Base-by-base conservation (phyloP, 2,797 vertebrate genomes). In the Uromys caudimaculatus region DNA sequence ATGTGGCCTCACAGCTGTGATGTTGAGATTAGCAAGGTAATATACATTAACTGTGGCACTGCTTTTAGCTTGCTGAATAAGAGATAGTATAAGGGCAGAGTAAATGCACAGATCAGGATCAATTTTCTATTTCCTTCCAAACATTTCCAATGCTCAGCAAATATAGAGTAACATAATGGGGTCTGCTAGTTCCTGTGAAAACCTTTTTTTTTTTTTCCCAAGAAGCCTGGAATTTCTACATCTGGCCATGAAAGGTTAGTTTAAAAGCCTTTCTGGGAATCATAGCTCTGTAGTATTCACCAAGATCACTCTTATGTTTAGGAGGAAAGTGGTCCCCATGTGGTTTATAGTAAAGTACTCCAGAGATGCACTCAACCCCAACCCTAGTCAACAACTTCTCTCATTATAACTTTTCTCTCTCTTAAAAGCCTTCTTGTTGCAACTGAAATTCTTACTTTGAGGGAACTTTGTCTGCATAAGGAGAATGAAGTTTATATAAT, bases 11-110 rank as follows among this genome's bases (percentile, higher is more conserved):
- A 96, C 35, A 91, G 56, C 83, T 97, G 79, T 87, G 75, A 96
- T 91, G 78, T 50, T 13, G 19, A 97, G 75, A 96, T 95, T 95
- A 95, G n/a, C 64, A 96, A 94, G 62, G 78, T 95, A 87, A 92
- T 67, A 56, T 32, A 84, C 24, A 89, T 84, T 94, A 96, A 77
- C 52, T 90, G 0, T 90, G 75, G 50, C 24, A 79, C 35, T 89
- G 19, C 75, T 84, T 93, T 94, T 60, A 95, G 79, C 29, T 95
- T 91, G 35, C 62, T 94, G 95, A 96, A 73, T 96, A 93, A 94
- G 52, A 93, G 52, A 85, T 93, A 23, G 50, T 84, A 27, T 60
- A 93, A 94, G 69, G 94, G 76, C 90, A 95, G 52, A 87, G 90
- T 41, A 83, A 96, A 91, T 84, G 52, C 44, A 87, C 38, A 95